A percentile compares a stretch with the other conserved stretches of the same genome.
Conservation (phyloP, 2,113 vertebrate genomes). For the Microtus oregoni region DNA sequence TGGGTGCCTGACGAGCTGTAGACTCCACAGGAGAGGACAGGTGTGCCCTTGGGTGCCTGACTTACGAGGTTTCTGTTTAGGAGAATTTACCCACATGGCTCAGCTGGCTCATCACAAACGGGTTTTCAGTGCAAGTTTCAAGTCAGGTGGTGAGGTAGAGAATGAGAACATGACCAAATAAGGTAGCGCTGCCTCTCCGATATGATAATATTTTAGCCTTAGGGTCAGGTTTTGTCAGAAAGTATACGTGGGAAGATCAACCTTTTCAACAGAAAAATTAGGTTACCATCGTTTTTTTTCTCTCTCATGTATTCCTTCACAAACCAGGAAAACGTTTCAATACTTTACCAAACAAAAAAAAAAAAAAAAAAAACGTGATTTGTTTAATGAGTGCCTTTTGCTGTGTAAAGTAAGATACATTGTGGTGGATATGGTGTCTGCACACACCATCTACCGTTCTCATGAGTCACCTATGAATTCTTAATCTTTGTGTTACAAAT, state of each 20-base stretch:
- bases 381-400: conserved; percentile 38
- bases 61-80: not conserved
- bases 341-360: not conserved
- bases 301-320: not conserved
- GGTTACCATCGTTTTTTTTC: not conserved
- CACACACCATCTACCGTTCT: not conserved
- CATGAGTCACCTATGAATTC: conserved; percentile 5
- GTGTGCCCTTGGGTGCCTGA: not conserved
- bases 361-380: not conserved
- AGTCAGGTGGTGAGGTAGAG: not conserved
- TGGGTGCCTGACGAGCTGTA: not conserved
- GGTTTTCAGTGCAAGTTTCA: not conserved
- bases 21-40: not conserved
- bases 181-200: not conserved
- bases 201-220: not conserved
- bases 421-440: not conserved
- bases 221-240: conserved; percentile 7
- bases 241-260: not conserved
- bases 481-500: not conserved
- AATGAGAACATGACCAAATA: not conserved
- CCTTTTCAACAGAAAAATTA: conserved; percentile 51
- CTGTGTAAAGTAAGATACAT: not conserved
- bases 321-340: not conserved
- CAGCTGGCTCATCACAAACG: not conserved
- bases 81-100: not conserved